Percentiles rank a stretch among this genome's conserved stretches.
Conservation (phyloP, 2,888 invertebrate genomes). For the Amphiduros pacificus region DNA sequence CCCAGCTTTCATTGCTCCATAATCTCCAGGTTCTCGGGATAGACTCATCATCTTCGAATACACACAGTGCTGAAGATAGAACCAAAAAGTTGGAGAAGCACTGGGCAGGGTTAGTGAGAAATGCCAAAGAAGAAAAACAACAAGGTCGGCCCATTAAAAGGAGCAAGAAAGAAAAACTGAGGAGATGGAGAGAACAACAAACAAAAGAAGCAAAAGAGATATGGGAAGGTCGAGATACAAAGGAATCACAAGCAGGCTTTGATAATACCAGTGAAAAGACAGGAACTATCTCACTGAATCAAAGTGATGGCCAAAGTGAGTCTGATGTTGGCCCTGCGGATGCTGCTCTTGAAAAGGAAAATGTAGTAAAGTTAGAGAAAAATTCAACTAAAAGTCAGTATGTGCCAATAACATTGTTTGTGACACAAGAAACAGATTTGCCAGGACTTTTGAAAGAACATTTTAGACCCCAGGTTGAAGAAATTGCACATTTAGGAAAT, state of each 20-base stretch:
- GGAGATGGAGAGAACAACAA: too few species aligned
- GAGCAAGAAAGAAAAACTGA: constrained; percentile 60
- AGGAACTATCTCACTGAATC: too few species aligned
- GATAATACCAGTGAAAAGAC: constrained; percentile 26
- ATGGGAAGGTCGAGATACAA: constrained; percentile 62
- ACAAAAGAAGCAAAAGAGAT: constrained; percentile 52
- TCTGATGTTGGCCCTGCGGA: neutral
- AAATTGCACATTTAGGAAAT: too few species aligned
- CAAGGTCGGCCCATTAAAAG: neutral
- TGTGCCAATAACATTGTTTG: constrained; percentile 18
- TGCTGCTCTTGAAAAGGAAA: neutral
- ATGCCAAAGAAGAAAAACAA: constrained; percentile 22
- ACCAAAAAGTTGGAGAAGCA: constrained; percentile 36
- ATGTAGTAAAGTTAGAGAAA: neutral
- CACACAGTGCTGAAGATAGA: constrained; percentile 67
- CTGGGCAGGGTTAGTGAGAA: constrained; percentile 38
- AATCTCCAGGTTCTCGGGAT: constrained; percentile 77
- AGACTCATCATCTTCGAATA: constrained; percentile 74
- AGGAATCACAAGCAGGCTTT: too few species aligned
- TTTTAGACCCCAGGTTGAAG: too few species aligned
- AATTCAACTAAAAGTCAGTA: neutral
- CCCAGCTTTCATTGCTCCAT: constrained; percentile 73
- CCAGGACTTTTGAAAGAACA: constrained; percentile 4
- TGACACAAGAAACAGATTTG: constrained; percentile 18
- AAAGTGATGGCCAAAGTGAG: too few species aligned